phyloP scores from a whole-genome alignment of 37 sponge, comb jelly and placozoan genomes.

The Amphimedon queenslandica region DNA sequence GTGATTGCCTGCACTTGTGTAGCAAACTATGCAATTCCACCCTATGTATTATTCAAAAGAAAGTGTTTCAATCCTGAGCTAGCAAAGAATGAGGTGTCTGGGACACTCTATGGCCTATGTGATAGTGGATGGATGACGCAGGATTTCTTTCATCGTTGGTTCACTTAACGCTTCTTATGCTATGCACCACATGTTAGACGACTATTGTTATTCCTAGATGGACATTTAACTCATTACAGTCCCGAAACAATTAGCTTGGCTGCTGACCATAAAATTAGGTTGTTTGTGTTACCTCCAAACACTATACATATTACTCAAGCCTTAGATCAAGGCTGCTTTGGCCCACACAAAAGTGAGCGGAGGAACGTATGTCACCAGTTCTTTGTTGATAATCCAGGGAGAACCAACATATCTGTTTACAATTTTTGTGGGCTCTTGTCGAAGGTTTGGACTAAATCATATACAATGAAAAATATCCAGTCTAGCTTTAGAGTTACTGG shows the following conservation, averaged over 20 bases:
- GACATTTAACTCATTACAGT: conserved; percentile 19
- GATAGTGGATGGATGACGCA: conserved; percentile 29
- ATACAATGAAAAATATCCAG: conserved; percentile 4
- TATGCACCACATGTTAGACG: conserved; percentile 18
- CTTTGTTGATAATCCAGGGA: background rate
- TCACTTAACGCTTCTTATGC: conserved; percentile 7
- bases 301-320: conserved; percentile 11
- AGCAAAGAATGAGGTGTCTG: conserved; percentile 14
- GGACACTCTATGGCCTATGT: conserved; percentile 29
- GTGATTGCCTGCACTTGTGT: conserved; percentile 16
- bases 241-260: conserved; percentile 12
- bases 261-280: background rate
- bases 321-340: background rate
- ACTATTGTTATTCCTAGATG: conserved; percentile 27
- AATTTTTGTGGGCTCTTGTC: background rate
- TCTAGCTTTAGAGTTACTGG: conserved; percentile 3
- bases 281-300: conserved; percentile 29
- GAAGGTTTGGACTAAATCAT: conserved; percentile 1
- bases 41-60: background rate
- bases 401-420: background rate
- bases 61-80: background rate
- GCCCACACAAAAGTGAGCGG: background rate
- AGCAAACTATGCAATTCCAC: background rate
- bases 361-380: background rate
- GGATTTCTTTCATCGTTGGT: conserved; percentile 27